Evolutionary conservation across 2,888 invertebrate species (phyloP).

Genomic region (Gryllus longicercus): DNA sequence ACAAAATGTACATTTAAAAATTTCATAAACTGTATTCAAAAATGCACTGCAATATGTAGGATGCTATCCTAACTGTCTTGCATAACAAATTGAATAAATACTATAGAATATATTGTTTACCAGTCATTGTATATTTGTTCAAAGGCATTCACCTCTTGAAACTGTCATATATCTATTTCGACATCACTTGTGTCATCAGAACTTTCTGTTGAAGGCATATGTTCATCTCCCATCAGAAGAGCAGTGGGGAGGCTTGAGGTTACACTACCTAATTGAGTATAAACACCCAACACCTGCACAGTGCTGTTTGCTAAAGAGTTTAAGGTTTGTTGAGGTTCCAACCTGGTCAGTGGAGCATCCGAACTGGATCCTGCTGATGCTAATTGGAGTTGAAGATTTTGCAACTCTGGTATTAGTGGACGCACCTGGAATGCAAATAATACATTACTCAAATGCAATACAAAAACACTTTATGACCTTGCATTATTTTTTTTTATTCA

Average conservation of each 20-base stretch:
- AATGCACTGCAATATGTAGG: too few species aligned
- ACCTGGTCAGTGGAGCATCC: slow-evolving; percentile 11
- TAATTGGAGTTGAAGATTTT: slow-evolving; percentile 57
- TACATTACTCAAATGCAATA: neutral
- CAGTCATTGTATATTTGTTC: neutral
- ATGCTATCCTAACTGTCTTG: too few species aligned
- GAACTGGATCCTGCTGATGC: slow-evolving; percentile 20
- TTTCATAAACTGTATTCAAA: too few species aligned
- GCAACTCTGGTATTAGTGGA: slow-evolving; percentile 65
- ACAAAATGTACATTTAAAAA: too few species aligned
- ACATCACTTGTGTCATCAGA: slow-evolving; percentile 49
- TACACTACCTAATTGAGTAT: slow-evolving; percentile 48
- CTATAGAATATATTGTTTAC: neutral
- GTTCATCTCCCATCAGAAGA: slow-evolving; percentile 48
- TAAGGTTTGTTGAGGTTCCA: slow-evolving; percentile 2
- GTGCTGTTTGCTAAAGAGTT: slow-evolving; percentile 37
- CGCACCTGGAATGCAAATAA: slow-evolving; percentile 52
- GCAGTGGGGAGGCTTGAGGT: slow-evolving; percentile 48
- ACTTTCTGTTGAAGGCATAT: slow-evolving; percentile 48
- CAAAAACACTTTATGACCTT: neutral
- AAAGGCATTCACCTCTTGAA: neutral
- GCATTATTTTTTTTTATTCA: too few species aligned
- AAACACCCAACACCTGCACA: slow-evolving; percentile 49
- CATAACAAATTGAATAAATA: neutral
- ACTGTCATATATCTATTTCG: slow-evolving; percentile 46